phyloP scores from a whole-genome alignment of 2,797 vertebrate species.

The Helostoma temminkii region DNA sequence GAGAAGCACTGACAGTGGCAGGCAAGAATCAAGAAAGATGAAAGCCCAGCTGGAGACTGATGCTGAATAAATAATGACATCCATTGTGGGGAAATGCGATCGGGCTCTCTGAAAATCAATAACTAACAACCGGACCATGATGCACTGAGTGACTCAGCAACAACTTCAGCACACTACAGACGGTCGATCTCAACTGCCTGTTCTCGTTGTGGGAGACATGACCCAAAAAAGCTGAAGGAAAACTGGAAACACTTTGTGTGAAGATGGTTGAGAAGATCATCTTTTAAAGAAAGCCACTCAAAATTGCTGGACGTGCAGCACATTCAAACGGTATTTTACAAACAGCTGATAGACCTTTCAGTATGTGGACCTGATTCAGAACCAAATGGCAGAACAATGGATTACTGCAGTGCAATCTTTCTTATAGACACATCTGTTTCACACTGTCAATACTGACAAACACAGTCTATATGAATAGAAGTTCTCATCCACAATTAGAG shows the following conservation, averaged over 20 bases:
- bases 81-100: slow-evolving; percentile 80
- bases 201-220: slow-evolving; percentile 59
- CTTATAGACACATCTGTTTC: slow-evolving; percentile 40
- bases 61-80: slow-evolving; percentile 83
- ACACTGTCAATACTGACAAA: slow-evolving; percentile 37
- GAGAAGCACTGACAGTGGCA: slow-evolving; percentile 46
- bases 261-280: slow-evolving; percentile 38
- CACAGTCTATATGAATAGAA: slow-evolving; percentile 23
- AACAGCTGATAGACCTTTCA: slow-evolving; percentile 28
- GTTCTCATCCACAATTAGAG: slow-evolving; percentile 30
- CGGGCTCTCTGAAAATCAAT: slow-evolving; percentile 80
- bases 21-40: slow-evolving; percentile 68
- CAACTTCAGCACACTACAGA: slow-evolving; percentile 71
- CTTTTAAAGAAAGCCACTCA: slow-evolving; percentile 49
- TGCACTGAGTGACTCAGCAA: slow-evolving; percentile 80
- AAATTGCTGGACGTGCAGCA: slow-evolving; percentile 40
- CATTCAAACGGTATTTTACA: slow-evolving; percentile 49
- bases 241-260: slow-evolving; percentile 45
- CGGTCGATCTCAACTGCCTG: slow-evolving; percentile 67
- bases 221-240: slow-evolving; percentile 49
- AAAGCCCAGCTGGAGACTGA: slow-evolving; percentile 69
- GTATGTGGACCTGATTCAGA: slow-evolving; percentile 47
- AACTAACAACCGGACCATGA: slow-evolving; percentile 76
- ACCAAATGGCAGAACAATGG: slow-evolving; percentile 42
- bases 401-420: slow-evolving; percentile 37